These are phyloP conservation scores for Oxystoma pomonae DNA, from an alignment of 2,888 invertebrate genomes.

Conservation along the genomic window DNA sequence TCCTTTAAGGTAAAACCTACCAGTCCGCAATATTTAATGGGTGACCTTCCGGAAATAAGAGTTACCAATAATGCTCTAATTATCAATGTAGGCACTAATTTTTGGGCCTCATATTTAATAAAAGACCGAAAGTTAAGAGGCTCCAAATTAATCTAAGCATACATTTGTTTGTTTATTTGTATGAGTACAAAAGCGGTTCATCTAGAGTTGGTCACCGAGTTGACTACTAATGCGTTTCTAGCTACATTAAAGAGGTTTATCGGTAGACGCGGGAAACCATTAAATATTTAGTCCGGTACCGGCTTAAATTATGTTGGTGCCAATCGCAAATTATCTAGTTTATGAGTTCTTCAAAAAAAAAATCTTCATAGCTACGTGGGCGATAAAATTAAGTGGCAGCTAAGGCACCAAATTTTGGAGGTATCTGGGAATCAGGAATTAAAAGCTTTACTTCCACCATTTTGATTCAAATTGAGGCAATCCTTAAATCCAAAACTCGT, in stretches of 20 bases:
- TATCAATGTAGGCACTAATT: neutral
- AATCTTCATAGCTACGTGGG: too few species aligned
- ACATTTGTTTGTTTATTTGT: neutral
- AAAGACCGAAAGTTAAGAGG: constrained; percentile 10
- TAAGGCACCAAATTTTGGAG: too few species aligned
- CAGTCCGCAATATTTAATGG: neutral
- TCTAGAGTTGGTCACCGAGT: constrained; percentile 1
- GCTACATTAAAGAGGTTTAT: neutral
- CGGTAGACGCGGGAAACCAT: neutral
- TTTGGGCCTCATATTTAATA: constrained; percentile 6
- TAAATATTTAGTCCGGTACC: too few species aligned
- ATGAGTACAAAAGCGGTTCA: neutral
- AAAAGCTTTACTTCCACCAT: too few species aligned
- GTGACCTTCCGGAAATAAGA: neutral
- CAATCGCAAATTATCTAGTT: too few species aligned
- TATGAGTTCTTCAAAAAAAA: too few species aligned
- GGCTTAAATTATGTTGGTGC: too few species aligned
- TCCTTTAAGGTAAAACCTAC: constrained; percentile 8
- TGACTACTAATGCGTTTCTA: neutral
- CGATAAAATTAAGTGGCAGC: too few species aligned
- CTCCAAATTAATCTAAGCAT: neutral
- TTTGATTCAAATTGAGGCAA: too few species aligned
- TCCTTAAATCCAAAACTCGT: too few species aligned
- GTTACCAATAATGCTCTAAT: neutral
- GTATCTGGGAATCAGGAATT: too few species aligned